Percentiles rank a stretch among this genome's conserved stretches.
These are phyloP conservation scores for Drosophila eugracilis DNA, from an alignment of 1,140 invertebrate genomes.

Conservation along the genomic window DNA sequence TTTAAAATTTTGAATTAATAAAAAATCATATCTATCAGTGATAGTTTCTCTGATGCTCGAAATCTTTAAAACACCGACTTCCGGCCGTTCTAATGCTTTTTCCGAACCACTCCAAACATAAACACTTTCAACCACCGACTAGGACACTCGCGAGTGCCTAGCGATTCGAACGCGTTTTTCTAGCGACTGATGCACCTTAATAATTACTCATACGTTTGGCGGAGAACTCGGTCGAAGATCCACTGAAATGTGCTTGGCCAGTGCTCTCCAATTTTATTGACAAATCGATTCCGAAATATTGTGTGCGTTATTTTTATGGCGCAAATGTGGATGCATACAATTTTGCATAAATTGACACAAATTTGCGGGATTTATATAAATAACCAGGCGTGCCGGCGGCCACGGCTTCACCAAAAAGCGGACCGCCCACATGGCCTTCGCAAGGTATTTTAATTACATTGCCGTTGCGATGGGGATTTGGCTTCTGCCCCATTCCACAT, in stretches of 20 bases:
- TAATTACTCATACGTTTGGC: constrained; percentile 56
- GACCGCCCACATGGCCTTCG: constrained; percentile 65
- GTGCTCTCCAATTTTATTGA: constrained; percentile 81
- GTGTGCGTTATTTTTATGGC: constrained; percentile 47
- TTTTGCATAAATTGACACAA: constrained; percentile 78
- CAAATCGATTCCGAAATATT: constrained; percentile 79
- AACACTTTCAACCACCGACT: constrained; percentile 26
- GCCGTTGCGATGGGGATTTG: constrained; percentile 26
- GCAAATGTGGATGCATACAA: constrained; percentile 52
- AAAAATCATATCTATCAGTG: too few species aligned
- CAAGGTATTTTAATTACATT: constrained; percentile 77
- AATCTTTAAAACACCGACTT: not conserved
- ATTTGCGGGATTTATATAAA: constrained; percentile 75
- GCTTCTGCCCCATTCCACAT: constrained; percentile 26
- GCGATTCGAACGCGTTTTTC: constrained; percentile 29
- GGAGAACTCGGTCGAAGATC: constrained; percentile 67
- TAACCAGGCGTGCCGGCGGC: constrained; percentile 60
- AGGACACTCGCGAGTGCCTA: constrained; percentile 13
- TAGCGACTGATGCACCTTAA: constrained; percentile 29
- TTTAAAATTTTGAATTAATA: not conserved
- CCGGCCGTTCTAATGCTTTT: not conserved
- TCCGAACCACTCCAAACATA: not conserved
- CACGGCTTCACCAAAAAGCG: constrained; percentile 47
- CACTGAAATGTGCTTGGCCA: constrained; percentile 70
- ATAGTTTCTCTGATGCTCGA: constrained; percentile 1